These are phyloP conservation scores for Cryptotermes secundus DNA, from an alignment of 1,140 invertebrate genomes.

Conservation along the genomic window DNA sequence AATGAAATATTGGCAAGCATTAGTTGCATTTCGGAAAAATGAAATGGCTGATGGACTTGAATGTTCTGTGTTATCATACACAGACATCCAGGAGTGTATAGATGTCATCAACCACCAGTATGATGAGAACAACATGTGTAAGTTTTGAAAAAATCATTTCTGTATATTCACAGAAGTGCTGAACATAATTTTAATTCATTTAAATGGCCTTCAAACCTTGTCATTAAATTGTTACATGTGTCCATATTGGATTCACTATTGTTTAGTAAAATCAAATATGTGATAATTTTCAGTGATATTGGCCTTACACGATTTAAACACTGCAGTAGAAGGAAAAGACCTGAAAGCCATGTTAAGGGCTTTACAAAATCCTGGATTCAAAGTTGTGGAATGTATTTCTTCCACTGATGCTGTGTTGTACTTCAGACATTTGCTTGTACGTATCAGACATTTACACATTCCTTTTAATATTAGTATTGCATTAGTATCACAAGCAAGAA, in stretches of 20 bases:
- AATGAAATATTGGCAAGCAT: constrained; percentile 59
- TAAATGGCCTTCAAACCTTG: not conserved
- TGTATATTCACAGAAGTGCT: no score
- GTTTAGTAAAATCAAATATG: not conserved
- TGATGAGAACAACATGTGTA: constrained; percentile 62
- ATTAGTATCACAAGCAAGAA: no score
- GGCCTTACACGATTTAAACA: constrained; percentile 57
- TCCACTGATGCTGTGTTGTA: constrained; percentile 60
- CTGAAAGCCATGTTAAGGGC: constrained; percentile 51
- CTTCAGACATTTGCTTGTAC: constrained; percentile 61
- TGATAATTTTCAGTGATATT: constrained; percentile 51
- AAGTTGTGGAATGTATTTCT: constrained; percentile 51
- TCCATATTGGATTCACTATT: not conserved
- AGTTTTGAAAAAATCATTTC: constrained; percentile 42
- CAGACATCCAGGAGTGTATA: constrained; percentile 68
- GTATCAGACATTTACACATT: constrained; percentile 34
- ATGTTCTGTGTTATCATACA: constrained; percentile 65
- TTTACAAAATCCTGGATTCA: constrained; percentile 57
- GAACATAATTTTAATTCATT: no score
- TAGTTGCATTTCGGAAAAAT: constrained; percentile 53
- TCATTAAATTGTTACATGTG: not conserved
- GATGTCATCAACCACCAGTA: constrained; percentile 63
- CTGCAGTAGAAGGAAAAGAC: constrained; percentile 58
- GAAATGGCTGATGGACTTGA: constrained; percentile 55
- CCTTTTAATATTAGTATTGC: no score